Percentiles rank a stretch among this genome's conserved stretches.
Evolutionary conservation across 2,113 vertebrate species (phyloP).

Genomic region (Antigone vipio): DNA sequence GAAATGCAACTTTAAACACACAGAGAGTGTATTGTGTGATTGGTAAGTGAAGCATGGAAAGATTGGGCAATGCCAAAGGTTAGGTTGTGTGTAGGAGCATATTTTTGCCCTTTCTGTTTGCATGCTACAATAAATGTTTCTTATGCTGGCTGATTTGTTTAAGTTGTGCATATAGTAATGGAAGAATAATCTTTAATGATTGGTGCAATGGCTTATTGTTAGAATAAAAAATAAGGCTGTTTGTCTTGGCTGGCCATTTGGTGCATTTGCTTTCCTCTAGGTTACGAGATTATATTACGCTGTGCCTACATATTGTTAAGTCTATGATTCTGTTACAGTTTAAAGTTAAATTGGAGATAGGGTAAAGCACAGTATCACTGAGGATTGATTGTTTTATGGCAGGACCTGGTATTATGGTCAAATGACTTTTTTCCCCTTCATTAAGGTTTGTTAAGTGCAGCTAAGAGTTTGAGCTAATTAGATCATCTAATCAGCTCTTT

Average conservation of each 20-base stretch:
- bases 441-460: neutral
- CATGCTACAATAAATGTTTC: neutral
- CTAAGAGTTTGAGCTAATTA: neutral
- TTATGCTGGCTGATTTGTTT: neutral
- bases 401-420: neutral
- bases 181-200: neutral
- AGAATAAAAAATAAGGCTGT: neutral
- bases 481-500: neutral
- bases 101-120: neutral
- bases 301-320: neutral
- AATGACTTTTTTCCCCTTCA: neutral
- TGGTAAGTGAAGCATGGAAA: neutral
- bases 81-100: neutral
- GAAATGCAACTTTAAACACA: neutral
- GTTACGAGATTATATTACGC: neutral
- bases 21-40: neutral
- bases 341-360: neutral
- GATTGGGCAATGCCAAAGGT: neutral
- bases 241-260: neutral
- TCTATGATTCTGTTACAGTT: neutral
- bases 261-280: neutral
- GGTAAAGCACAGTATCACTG: neutral
- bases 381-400: neutral
- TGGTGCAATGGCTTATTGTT: neutral
- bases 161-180: neutral